Base-by-base conservation (phyloP, 2,888 invertebrate species). In the Rhaphigaster nebulosa region DNA sequence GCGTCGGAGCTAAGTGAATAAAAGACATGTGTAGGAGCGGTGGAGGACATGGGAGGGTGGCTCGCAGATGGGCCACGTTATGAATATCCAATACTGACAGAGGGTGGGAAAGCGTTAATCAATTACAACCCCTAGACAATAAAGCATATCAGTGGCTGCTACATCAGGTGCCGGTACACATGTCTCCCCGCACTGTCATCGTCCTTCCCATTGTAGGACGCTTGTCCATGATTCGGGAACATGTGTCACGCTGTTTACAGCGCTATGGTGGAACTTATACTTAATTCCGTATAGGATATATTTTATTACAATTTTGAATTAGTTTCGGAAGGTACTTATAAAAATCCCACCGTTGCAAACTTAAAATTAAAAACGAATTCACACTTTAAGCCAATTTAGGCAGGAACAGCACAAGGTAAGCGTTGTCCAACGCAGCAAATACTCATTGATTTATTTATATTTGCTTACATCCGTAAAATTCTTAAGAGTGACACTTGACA, bases 11-110 rank as follows among this genome's bases (percentile, higher is more conserved):
- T 70, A 70, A 70, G 70, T 70, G 45, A 84, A 84, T 84, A 84
- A 84, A 84, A 84, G 84, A 84, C 84, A 84, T 84, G 84, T 84
- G 84, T 84, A 84, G 45, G 45, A n/a, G 84, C 26, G 80, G 80
- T 23, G 45, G 45, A n/a, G 80, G 41, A 80, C 80, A 80, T 38
- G 41, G 38, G 80, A 80, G 84, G 84, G 84, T 45, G 26, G 84
- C 41, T 45, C 84, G 13, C 45, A 84, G 41, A 84, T 70, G 70
- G 70, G 70, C 34, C 20, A 23, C 45, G n/a, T 45, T 84, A 84
- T 84, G 41, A 84, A 84, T 84, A 84, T 84, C 84, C 18, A 45
- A 84, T 84, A 84, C 84, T 84, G 84, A n/a, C 26, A 45, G 84
- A n/a, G 41, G 84, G 84, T 84, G 84, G 41, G 41, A 84, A 84